Percentiles rank a stretch among this genome's conserved stretches.
Evolutionary conservation across 2,797 vertebrate species (phyloP).

Genomic region (Gastrophryne carolinensis): DNA sequence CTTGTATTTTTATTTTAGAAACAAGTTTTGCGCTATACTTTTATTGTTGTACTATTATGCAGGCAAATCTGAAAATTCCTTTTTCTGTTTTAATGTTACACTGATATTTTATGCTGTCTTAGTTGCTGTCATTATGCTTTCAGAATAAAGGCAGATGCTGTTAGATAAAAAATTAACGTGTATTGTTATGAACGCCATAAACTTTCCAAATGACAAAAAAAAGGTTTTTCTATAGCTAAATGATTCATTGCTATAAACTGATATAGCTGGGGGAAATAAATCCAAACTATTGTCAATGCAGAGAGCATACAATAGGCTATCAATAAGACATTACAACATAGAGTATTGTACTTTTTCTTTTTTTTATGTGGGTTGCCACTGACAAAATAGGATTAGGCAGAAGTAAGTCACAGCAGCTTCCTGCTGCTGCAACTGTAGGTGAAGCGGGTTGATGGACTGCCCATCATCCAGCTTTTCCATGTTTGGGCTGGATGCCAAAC

Average conservation of each 20-base stretch:
- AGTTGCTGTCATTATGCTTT: background rate
- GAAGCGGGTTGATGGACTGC: too few relatives aligned
- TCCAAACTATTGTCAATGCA: background rate
- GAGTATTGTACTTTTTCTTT: too few relatives aligned
- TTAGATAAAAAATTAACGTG: constrained; percentile 22
- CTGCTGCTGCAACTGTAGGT: too few relatives aligned
- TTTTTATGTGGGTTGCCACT: too few relatives aligned
- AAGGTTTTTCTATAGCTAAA: background rate
- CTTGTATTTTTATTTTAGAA: too few relatives aligned
- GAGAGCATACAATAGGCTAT: background rate
- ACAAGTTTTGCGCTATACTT: too few relatives aligned
- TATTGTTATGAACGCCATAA: background rate
- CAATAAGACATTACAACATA: too few relatives aligned
- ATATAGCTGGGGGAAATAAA: constrained; percentile 1
- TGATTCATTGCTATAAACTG: constrained; percentile 1
- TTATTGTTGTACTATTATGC: background rate
- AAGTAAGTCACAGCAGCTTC: too few relatives aligned
- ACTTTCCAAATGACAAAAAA: constrained; percentile 8
- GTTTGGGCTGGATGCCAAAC: too few relatives aligned
- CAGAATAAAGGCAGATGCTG: background rate
- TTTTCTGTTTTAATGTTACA: background rate
- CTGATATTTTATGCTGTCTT: background rate
- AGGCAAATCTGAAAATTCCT: background rate
- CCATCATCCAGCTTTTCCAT: too few relatives aligned
- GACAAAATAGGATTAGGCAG: too few relatives aligned